phyloP scores from a whole-genome alignment of 2,797 vertebrate genomes.

The Paratrypauchen microcephalus region DNA sequence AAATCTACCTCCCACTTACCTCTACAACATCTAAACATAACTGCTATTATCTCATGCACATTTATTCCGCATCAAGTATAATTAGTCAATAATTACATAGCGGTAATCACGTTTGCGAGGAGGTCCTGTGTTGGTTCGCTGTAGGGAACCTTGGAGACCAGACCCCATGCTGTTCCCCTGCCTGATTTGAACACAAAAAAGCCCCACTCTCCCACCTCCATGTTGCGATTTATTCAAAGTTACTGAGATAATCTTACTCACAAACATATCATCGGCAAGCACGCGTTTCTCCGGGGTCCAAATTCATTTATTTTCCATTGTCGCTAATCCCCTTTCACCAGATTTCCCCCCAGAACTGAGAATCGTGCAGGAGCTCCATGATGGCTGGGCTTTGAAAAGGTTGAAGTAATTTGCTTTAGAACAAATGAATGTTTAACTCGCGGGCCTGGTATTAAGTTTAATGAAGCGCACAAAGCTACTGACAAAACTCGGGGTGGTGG shows the following conservation, averaged over 20 bases:
- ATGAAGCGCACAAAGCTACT: constrained; percentile 16
- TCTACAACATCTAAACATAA: constrained; percentile 54
- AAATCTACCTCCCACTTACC: constrained; percentile 1
- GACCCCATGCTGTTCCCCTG: constrained; percentile 57
- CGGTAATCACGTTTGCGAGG: constrained; percentile 82
- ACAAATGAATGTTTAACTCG: constrained; percentile 23
- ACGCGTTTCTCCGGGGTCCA: constrained; percentile 38
- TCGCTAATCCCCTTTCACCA: constrained; percentile 14
- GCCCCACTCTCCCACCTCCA: constrained; percentile 33
- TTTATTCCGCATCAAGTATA: constrained; percentile 70
- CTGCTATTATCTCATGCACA: constrained; percentile 63
- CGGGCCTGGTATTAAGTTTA: constrained; percentile 10
- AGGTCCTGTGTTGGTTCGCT: constrained; percentile 72
- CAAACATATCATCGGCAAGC: constrained; percentile 42
- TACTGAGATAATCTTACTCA: constrained; percentile 47
- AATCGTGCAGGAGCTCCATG: constrained; percentile 15
- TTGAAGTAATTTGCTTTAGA: constrained; percentile 31
- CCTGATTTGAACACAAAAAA: constrained; percentile 28
- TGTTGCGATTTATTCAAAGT: constrained; percentile 44
- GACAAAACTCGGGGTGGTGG: constrained; percentile 15
- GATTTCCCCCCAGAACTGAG: constrained; percentile 46
- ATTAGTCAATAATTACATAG: constrained; percentile 83
- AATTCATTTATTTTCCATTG: constrained; percentile 45
- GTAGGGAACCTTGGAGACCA: constrained; percentile 65
- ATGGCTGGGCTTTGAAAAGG: constrained; percentile 24